Base-by-base conservation (phyloP, 2,888 invertebrate species). In the Pocota personata region DNA sequence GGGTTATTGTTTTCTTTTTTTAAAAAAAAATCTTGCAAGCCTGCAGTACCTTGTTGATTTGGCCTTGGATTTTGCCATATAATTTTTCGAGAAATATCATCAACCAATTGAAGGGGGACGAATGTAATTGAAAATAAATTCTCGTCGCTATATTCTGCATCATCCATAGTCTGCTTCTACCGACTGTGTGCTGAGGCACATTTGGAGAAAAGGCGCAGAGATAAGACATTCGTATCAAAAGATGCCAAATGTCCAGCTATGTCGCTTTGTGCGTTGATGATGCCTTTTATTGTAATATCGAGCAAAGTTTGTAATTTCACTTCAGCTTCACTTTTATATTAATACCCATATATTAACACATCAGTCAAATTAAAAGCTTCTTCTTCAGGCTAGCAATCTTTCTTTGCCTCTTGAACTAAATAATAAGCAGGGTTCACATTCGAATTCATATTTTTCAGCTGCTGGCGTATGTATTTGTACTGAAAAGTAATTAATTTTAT, bases 1-100 rank as follows among this genome's bases (percentile, higher is more conserved):
- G n/a, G 62, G 50, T 16, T 73, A 37, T n/a, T 40, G 62, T 30
- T 50, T 73, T 64, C 55, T 30, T 21, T 73, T 73, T 62, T 43
- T 64, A 52, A 62, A 43, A n/a, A 62, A 2, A 32, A 73, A 64
- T 62, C 32, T 30, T 7, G 43, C 16, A 32, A 37, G 48, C 24
- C 58, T 60, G 58, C 71, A 60, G 35, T 58, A 48, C 24, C 48
- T 19, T 14, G 37, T 73, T 16, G n/a, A 52, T 40, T 73, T 73
- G 24, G 50, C n/a, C n/a, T n/a, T n/a, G 50, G 30, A 6, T 73
- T 73, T 40, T 72, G 50, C 60, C 24, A 72, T 19, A 72, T 7
- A n/a, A 73, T 48, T 50, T 16, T 60, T 60, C 16, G 10, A 21
- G 46, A 71, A 35, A 57, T 30, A 69, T 30, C 27, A 30, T 69